phyloP scores from a whole-genome alignment of 2,888 invertebrate species.

The Galerucella nymphaeae region DNA sequence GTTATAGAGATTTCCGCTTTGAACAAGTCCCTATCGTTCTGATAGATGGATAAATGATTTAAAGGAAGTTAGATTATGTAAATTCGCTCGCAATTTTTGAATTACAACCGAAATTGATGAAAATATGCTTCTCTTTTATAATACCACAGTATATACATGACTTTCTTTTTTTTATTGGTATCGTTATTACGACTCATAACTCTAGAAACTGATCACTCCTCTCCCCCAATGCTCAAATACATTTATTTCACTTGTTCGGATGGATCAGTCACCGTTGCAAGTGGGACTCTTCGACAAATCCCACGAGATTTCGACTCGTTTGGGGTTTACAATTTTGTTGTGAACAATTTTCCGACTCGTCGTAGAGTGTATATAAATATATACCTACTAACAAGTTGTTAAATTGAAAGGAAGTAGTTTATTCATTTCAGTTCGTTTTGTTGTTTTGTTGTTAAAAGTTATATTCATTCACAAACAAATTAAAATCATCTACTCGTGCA shows the following conservation, averaged over 20 bases:
- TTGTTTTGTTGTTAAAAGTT: no score
- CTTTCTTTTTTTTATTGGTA: no score
- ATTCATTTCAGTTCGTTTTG: not conserved
- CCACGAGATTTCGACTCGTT: conserved; percentile 30
- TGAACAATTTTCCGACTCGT: conserved; percentile 22
- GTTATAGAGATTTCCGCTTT: conserved; percentile 61
- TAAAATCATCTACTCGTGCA: no score
- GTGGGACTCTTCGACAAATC: conserved; percentile 28
- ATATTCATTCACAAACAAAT: no score
- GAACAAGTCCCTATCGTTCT: conserved; percentile 28
- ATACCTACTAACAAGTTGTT: conserved; percentile 1
- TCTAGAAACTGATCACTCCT: not conserved
- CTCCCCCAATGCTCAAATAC: conserved; percentile 27
- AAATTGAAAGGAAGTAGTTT: conserved; percentile 7
- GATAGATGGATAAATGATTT: conserved; percentile 11
- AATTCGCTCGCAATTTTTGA: not conserved
- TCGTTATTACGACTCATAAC: no score
- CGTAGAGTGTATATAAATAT: not conserved
- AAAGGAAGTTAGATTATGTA: conserved; percentile 13
- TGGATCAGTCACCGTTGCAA: conserved; percentile 32
- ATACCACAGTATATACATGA: no score
- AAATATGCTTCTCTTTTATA: not conserved
- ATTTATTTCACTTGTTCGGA: conserved; percentile 39
- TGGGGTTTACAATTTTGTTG: conserved; percentile 30
- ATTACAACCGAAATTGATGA: not conserved